Evolutionary conservation across 2,797 vertebrate genomes (phyloP).

Genomic region (Scolopax bukidnonensis): DNA sequence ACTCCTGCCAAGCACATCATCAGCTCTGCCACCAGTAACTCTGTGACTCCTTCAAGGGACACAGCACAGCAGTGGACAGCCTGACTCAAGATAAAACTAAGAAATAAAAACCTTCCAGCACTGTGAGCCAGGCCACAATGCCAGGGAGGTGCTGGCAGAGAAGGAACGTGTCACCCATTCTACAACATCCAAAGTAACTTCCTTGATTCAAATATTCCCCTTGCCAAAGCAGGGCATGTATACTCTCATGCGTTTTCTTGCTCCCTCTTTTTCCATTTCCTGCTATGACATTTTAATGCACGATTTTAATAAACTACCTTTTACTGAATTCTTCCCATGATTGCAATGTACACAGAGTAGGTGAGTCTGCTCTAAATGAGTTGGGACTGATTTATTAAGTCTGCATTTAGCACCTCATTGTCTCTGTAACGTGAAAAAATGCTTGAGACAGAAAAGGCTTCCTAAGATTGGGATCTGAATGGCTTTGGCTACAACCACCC

Average conservation of each 20-base stretch:
- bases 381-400: not conserved
- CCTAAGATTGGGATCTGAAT: not conserved
- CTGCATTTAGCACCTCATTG: not conserved
- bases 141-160: not conserved
- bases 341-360: fast-evolving
- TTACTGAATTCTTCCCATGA: not conserved
- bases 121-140: fast-evolving
- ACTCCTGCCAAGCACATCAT: not conserved
- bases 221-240: not conserved
- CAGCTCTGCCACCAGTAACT: not conserved
- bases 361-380: not conserved
- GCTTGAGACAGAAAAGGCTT: not conserved
- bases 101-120: not conserved
- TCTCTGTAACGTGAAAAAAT: not conserved
- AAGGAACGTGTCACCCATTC: not conserved
- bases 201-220: not conserved
- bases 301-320: not conserved
- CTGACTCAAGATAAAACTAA: not conserved
- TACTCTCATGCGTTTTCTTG: fast-evolving
- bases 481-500: not conserved
- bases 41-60: not conserved
- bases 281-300: not conserved
- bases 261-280: not conserved
- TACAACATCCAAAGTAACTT: no score
- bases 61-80: not conserved